phyloP scores from a whole-genome alignment of 2,797 vertebrate species.

The Sebastes taczanowskii region DNA sequence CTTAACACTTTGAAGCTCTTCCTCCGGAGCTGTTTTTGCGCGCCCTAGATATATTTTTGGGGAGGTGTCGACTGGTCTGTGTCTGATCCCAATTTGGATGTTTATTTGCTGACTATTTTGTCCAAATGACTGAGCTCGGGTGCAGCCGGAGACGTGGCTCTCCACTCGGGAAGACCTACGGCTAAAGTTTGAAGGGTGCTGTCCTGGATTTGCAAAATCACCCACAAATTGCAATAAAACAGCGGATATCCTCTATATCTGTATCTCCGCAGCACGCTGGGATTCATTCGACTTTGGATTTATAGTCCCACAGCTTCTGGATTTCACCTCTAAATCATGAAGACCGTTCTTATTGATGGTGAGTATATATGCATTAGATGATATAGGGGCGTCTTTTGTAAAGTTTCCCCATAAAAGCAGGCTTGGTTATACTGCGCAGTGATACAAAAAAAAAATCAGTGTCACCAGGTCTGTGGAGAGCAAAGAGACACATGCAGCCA shows the following conservation, averaged over 20 bases:
- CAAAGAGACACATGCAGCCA: not conserved
- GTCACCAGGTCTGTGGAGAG: slow-evolving; percentile 15
- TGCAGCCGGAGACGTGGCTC: slow-evolving; percentile 80
- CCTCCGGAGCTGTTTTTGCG: slow-evolving; percentile 47
- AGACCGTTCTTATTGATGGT: slow-evolving; percentile 80
- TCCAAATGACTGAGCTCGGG: slow-evolving; percentile 83
- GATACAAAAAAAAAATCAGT: slow-evolving; percentile 17
- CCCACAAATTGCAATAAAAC: slow-evolving; percentile 62
- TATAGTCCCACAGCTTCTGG: slow-evolving; percentile 61
- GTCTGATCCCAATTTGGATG: slow-evolving; percentile 77
- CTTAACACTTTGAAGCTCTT: slow-evolving; percentile 58
- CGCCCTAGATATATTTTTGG: slow-evolving; percentile 46
- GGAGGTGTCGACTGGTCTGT: slow-evolving; percentile 60
- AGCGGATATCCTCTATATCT: slow-evolving; percentile 62
- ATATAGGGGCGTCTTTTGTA: slow-evolving; percentile 28
- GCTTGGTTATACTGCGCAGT: slow-evolving; percentile 48
- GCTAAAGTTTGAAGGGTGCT: slow-evolving; percentile 82
- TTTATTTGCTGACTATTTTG: slow-evolving; percentile 73
- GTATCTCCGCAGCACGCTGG: slow-evolving; percentile 40
- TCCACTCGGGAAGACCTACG: slow-evolving; percentile 81
- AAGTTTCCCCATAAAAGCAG: slow-evolving; percentile 52
- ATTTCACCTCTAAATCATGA: slow-evolving; percentile 81
- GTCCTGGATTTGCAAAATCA: slow-evolving; percentile 72
- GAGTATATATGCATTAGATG: slow-evolving; percentile 59
- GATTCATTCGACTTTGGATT: slow-evolving; percentile 75